A percentile compares a stretch with the other conserved stretches of the same genome.
phyloP scores from a whole-genome alignment of 2,113 vertebrate genomes.

The Guaruba guarouba region DNA sequence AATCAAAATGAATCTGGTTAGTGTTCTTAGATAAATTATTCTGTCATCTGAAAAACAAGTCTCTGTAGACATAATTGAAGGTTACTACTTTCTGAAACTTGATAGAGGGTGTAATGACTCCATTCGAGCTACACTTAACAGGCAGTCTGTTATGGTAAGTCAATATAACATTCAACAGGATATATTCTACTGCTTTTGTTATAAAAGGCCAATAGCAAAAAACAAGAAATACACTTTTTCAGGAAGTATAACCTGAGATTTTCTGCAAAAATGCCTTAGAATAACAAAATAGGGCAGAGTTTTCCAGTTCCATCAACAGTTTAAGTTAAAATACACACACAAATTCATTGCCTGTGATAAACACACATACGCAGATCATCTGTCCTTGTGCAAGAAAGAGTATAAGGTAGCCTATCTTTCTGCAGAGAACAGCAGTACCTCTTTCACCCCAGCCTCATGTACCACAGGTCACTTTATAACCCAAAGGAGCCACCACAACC shows the following conservation, averaged over 20 bases:
- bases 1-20: conserved; percentile 68
- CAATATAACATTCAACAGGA: conserved; percentile 59
- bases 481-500: rapidly evolving
- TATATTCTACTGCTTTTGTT: conserved; percentile 59
- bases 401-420: not conserved
- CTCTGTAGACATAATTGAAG: conserved; percentile 72
- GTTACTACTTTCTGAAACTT: conserved; percentile 74
- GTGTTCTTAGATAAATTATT: conserved; percentile 74
- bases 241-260: not conserved
- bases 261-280: not conserved
- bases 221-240: not conserved
- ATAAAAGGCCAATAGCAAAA: conserved; percentile 5
- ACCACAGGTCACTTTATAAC: not conserved
- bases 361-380: rapidly evolving
- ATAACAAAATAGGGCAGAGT: not conserved
- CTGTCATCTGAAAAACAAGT: conserved; percentile 74
- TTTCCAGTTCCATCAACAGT: not conserved
- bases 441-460: rapidly evolving
- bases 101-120: conserved; percentile 68
- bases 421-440: not conserved
- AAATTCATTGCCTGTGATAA: not conserved
- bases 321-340: not conserved
- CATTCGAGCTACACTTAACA: conserved; percentile 33
- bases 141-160: conserved; percentile 40
- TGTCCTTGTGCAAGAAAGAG: not conserved